These are phyloP conservation scores for Heliocidaris erythrogramma DNA, from an alignment of 35 echinoderm and acorn worm genomes.

Conservation along the genomic window DNA sequence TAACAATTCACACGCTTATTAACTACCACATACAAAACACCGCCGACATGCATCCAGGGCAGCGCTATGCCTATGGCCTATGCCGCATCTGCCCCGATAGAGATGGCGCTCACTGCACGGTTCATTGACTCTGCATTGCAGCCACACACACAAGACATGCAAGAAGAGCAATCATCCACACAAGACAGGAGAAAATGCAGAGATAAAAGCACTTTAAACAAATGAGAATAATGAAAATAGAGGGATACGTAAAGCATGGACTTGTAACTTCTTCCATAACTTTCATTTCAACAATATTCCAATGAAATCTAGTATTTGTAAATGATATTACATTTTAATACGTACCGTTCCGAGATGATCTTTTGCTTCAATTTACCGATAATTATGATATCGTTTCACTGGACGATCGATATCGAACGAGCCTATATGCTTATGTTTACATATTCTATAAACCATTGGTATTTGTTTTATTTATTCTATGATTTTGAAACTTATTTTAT, in stretches of 20 bases:
- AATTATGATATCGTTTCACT: background rate
- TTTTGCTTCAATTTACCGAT: background rate
- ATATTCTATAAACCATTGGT: background rate
- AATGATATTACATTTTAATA: background rate
- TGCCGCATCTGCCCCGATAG: background rate
- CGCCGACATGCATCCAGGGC: background rate
- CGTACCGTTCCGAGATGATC: background rate
- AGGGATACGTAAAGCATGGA: background rate
- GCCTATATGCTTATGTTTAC: background rate
- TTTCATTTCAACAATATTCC: background rate
- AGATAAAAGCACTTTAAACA: background rate
- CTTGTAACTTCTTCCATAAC: background rate
- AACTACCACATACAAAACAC: background rate
- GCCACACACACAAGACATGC: background rate
- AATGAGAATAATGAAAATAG: background rate
- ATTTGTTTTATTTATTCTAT: background rate
- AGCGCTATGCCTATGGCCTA: background rate
- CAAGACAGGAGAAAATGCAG: background rate
- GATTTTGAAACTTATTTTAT: background rate
- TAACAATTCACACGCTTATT: background rate
- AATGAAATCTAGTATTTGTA: background rate
- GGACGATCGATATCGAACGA: background rate
- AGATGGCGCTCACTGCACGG: constrained; percentile 13
- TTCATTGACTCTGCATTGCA: background rate
- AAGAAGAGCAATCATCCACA: background rate